Conservation (phyloP, 2,888 invertebrate genomes). For the Heliconius erato region DNA sequence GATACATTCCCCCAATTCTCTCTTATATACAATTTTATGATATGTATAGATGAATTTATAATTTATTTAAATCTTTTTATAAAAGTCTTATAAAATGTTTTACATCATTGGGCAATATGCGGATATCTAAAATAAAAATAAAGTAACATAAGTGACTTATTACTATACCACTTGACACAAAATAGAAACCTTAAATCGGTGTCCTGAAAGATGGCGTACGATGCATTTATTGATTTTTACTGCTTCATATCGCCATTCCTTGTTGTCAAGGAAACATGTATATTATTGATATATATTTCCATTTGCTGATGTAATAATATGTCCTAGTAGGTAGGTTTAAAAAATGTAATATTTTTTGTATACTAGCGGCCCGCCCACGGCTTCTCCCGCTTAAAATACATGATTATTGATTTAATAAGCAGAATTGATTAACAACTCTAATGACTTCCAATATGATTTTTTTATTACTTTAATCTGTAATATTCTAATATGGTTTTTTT, state of each 20-base stretch:
- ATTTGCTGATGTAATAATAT: no score
- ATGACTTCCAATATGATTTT: no score
- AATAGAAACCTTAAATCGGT: background rate
- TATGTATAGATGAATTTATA: background rate
- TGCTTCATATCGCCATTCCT: background rate
- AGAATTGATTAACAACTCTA: no score
- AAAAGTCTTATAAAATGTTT: background rate
- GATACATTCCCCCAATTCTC: no score
- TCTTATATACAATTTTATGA: no score
- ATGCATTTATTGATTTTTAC: constrained; percentile 11
- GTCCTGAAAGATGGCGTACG: constrained; percentile 8
- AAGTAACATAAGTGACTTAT: background rate
- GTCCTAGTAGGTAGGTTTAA: no score
- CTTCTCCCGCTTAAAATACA: no score
- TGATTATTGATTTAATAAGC: no score
- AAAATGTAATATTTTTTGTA: no score
- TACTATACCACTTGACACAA: background rate
- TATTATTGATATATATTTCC: background rate
- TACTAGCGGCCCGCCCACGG: no score
- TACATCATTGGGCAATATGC: background rate
- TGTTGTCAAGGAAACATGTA: background rate
- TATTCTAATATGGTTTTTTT: no score
- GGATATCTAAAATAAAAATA: background rate
- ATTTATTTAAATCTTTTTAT: background rate
- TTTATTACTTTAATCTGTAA: no score